A percentile compares a stretch with the other conserved stretches of the same genome.
Conservation (phyloP, 2,888 invertebrate genomes). For the Archips xylosteana region DNA sequence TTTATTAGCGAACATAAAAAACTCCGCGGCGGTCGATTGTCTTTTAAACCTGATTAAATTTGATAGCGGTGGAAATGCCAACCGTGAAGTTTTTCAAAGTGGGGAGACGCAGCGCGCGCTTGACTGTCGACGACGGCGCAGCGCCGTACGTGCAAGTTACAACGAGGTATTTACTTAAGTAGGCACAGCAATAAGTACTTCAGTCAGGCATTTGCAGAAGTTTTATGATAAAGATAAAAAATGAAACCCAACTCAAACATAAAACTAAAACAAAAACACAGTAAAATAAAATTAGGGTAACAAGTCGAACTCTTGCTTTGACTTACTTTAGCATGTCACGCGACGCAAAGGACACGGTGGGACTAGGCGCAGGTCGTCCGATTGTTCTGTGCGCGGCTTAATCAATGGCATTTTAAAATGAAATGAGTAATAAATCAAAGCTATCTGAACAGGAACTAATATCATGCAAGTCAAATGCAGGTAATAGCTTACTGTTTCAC, state of each 20-base stretch:
- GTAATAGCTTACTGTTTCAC: constrained; percentile 58
- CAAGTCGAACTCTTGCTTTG: constrained; percentile 74
- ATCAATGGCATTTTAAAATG: constrained; percentile 33
- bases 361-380: background rate
- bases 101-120: constrained; percentile 8
- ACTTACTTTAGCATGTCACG: constrained; percentile 77
- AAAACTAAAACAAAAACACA: constrained; percentile 72
- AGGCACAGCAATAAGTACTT: constrained; percentile 37
- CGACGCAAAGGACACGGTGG: constrained; percentile 64
- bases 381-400: constrained; percentile 26
- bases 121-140: constrained; percentile 26
- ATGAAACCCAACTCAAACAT: constrained; percentile 59
- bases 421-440: constrained; percentile 42
- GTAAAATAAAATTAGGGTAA: constrained; percentile 77
- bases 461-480: constrained; percentile 50
- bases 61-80: constrained; percentile 37
- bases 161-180: constrained; percentile 38
- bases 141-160: constrained; percentile 36
- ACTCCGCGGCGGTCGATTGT: constrained; percentile 39
- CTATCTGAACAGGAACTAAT: constrained; percentile 46
- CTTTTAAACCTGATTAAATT: constrained; percentile 40
- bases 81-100: constrained; percentile 37
- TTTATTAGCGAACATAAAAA: constrained; percentile 40
- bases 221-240: constrained; percentile 42
- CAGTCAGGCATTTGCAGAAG: constrained; percentile 39